Base-by-base conservation (phyloP, 2,113 vertebrate species). In the Cyrtonyx montezumae region DNA sequence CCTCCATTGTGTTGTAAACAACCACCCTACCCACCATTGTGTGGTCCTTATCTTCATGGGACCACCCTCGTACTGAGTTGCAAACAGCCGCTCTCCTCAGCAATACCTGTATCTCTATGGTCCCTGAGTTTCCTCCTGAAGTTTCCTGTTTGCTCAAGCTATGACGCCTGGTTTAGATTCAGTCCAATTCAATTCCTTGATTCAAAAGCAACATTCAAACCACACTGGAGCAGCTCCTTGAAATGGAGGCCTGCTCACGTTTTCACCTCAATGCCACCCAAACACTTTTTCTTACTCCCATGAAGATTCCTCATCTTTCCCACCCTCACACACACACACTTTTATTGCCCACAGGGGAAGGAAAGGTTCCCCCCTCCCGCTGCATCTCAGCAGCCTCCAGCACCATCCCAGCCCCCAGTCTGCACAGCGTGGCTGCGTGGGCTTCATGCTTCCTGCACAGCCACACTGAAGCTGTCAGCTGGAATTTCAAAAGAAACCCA, bases 241-340 rank as follows among this genome's bases (percentile, higher is more conserved):
- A 2, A 22, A 49, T 32, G 65, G 45, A 26, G 51, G 21, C 40
- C 11, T 4, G 17, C 11, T 32, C 0, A 0, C 8, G 4, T 75
- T 84, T 73, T 66, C 45, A 9, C 20, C 21, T 36, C 4, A 37
- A 45, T 66, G 36, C 21, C 49, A 53, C 69, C 15, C 42, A 25
- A 70, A 83, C 37, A 2, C 20, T 6, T 5, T 6, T 70, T 3
- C 76, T 48, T 19, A 5, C 51, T 56, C 70, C 51, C 42, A 6
- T 0, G 34, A 68, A 63, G 63, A 65, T n/a, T 37, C 79, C 77
- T 81, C 71, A 17, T 18, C 4, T 46, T 46, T 73, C 17, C 49
- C 12, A 4, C 36, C 61, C 67, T 59, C 66, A 3, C 2, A 40
- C 40, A 40, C 40, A 12, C 40, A 40, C 40, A 40, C 49, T 3